Percentiles rank a stretch among this genome's conserved stretches.
Evolutionary conservation across 2,888 invertebrate genomes (phyloP).

Genomic region (Ichneumoninae sp.): DNA sequence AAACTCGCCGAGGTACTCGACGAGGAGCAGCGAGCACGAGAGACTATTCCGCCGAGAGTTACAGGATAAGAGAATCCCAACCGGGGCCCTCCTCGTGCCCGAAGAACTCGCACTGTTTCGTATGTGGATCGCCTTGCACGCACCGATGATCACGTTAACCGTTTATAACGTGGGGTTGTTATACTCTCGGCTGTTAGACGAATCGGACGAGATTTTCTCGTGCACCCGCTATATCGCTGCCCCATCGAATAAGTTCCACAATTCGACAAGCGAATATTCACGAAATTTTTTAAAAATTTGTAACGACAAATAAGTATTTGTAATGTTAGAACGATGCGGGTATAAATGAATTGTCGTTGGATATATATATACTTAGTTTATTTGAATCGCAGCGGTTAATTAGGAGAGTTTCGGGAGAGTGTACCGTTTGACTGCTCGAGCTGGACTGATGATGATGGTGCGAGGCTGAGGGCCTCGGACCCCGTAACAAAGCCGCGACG

Average conservation of each 20-base stretch:
- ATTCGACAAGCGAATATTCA: not conserved
- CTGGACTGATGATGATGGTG: too few species aligned
- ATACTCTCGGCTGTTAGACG: constrained; percentile 64
- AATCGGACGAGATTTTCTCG: constrained; percentile 33
- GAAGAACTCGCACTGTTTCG: constrained; percentile 83
- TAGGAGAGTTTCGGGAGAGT: too few species aligned
- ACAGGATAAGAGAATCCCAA: constrained; percentile 69
- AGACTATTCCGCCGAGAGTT: constrained; percentile 67
- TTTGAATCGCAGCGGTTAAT: too few species aligned
- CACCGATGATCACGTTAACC: constrained; percentile 82
- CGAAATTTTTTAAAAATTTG: too few species aligned
- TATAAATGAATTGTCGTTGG: too few species aligned
- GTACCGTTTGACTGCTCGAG: too few species aligned
- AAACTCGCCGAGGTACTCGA: constrained; percentile 52
- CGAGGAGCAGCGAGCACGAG: constrained; percentile 65
- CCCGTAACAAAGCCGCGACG: too few species aligned
- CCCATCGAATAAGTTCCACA: not conserved
- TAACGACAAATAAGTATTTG: too few species aligned
- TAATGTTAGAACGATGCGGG: too few species aligned
- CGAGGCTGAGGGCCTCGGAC: too few species aligned
- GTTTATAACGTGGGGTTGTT: constrained; percentile 75
- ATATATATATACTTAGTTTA: too few species aligned
- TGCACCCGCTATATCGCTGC: not conserved
- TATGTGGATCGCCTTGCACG: constrained; percentile 83
- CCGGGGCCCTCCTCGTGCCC: constrained; percentile 70